Percentiles rank a stretch among this genome's conserved stretches.
phyloP scores from a whole-genome alignment of 2,888 invertebrate genomes.

The Biston betularia region DNA sequence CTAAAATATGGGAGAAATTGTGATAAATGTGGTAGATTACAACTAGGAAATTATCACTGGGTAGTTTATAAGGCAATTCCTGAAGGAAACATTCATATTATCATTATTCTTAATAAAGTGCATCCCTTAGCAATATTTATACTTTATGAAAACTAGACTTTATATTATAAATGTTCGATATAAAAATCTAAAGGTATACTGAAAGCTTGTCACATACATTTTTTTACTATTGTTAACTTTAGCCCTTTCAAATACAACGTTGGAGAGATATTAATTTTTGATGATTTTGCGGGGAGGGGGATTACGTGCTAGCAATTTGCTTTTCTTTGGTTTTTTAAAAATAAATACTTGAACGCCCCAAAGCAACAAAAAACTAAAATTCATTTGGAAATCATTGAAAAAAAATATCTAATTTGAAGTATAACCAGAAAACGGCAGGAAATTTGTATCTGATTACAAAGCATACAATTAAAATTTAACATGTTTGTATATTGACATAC shows the following conservation, averaged over 20 bases:
- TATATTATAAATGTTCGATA: background rate
- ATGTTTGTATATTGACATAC: too few species aligned
- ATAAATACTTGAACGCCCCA: too few species aligned
- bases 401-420: too few species aligned
- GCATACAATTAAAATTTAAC: too few species aligned
- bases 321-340: too few species aligned
- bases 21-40: conserved; percentile 38
- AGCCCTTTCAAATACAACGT: too few species aligned
- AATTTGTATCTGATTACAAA: too few species aligned
- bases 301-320: too few species aligned
- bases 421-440: too few species aligned
- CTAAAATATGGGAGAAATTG: conserved; percentile 28
- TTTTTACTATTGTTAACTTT: too few species aligned
- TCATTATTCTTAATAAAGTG: conserved; percentile 29
- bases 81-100: conserved; percentile 38
- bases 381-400: background rate
- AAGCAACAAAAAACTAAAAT: background rate
- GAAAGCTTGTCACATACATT: conserved; percentile 5
- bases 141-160: background rate
- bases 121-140: conserved; percentile 36
- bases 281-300: too few species aligned
- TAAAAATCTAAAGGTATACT: conserved; percentile 9
- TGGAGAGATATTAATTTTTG: too few species aligned
- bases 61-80: conserved; percentile 44
- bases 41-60: conserved; percentile 43